phyloP scores from a whole-genome alignment of 2,113 vertebrate species.

The Arenaria interpres region DNA sequence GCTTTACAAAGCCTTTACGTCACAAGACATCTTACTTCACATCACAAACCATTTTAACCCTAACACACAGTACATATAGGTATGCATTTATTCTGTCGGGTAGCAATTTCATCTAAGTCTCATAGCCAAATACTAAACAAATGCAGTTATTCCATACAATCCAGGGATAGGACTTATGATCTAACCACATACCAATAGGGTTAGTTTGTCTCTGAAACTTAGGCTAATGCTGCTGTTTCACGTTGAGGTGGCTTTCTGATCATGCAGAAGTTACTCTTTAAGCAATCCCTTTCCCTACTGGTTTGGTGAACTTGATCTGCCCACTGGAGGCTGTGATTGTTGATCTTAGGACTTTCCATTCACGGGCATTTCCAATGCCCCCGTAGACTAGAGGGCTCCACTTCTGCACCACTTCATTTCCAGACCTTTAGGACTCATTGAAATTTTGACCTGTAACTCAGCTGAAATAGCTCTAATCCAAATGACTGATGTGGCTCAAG shows the following conservation, averaged over 20 bases:
- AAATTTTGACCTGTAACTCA: background rate
- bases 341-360: background rate
- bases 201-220: background rate
- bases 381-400: background rate
- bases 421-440: background rate
- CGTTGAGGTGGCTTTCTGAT: background rate
- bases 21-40: background rate
- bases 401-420: background rate
- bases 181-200: background rate
- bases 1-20: background rate
- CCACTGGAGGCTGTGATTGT: background rate
- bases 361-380: background rate
- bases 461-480: background rate
- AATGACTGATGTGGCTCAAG: background rate
- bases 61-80: background rate
- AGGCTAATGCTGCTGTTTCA: background rate
- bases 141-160: background rate
- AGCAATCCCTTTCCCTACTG: background rate
- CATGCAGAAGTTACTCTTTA: background rate
- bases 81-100: background rate
- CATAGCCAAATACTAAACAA: background rate
- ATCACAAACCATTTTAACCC: background rate
- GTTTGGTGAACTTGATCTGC: background rate
- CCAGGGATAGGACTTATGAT: too few relatives aligned
- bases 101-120: background rate